Evolutionary conservation across 2,113 vertebrate genomes (phyloP).

Genomic region (Panurus biarmicus): DNA sequence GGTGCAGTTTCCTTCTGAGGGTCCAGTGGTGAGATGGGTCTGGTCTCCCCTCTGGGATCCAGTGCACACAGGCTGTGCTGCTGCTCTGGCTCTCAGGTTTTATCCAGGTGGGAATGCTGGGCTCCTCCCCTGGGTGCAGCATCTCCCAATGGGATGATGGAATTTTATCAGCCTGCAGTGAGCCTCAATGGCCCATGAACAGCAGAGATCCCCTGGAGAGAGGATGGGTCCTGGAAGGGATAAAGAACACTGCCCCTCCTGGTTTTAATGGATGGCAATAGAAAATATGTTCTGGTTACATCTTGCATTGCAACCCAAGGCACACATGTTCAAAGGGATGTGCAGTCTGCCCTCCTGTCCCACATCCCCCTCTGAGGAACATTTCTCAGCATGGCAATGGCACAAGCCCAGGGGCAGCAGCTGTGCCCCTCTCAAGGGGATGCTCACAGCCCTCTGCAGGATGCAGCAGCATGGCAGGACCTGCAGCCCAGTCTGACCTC

Average conservation of each 20-base stretch:
- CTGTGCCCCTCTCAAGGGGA: neutral
- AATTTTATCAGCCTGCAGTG: neutral
- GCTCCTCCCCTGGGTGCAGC: neutral
- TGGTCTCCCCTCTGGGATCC: neutral
- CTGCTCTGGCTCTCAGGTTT: neutral
- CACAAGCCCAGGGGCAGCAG: neutral
- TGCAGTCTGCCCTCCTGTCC: neutral
- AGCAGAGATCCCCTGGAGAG: neutral
- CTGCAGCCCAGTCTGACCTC: neutral
- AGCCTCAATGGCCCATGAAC: neutral
- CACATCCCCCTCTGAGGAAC: neutral
- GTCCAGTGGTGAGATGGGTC: neutral
- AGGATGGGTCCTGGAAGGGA: neutral
- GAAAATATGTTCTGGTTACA: neutral
- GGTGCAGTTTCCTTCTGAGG: neutral
- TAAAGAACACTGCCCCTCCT: neutral
- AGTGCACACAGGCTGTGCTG: neutral
- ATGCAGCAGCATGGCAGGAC: neutral
- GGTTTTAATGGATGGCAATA: neutral
- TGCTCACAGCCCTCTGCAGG: neutral
- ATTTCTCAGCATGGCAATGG: neutral
- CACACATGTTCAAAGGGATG: neutral
- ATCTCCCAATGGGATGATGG: neutral
- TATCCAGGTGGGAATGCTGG: neutral
- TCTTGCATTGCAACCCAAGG: neutral